A percentile compares a stretch with the other conserved stretches of the same genome.
Evolutionary conservation across 2,888 invertebrate genomes (phyloP).

Genomic region (Dolichopus griseipennis): DNA sequence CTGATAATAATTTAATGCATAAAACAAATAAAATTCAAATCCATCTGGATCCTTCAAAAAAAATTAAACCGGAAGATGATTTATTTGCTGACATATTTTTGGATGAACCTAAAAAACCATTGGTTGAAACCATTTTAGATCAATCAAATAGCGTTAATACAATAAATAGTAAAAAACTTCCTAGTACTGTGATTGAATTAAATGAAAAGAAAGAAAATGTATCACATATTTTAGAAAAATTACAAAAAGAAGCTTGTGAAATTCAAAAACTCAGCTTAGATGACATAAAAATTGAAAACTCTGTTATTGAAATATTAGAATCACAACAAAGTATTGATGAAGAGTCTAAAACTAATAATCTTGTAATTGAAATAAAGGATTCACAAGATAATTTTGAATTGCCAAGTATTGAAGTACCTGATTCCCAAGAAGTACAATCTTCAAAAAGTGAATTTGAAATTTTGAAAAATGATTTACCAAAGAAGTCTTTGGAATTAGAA

Average conservation of each 20-base stretch:
- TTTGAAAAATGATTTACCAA: no score
- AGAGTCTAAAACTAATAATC: slow-evolving; percentile 7
- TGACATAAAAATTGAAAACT: slow-evolving; percentile 29
- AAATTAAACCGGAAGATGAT: slow-evolving; percentile 48
- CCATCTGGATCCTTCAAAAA: slow-evolving; percentile 45
- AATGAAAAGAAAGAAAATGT: slow-evolving; percentile 15
- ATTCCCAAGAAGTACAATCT: not conserved
- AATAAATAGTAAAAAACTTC: not conserved
- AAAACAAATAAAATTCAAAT: slow-evolving; percentile 32
- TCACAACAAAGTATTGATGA: slow-evolving; percentile 23
- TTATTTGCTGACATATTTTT: slow-evolving; percentile 65
- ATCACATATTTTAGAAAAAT: slow-evolving; percentile 28
- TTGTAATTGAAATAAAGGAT: not conserved
- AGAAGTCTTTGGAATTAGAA: no score
- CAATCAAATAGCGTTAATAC: not conserved
- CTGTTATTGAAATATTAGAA: slow-evolving; percentile 30
- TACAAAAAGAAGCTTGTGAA: slow-evolving; percentile 31
- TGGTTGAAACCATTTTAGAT: slow-evolving; percentile 17
- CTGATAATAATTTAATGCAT: slow-evolving; percentile 13
- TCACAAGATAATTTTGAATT: not conserved
- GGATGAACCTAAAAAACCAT: not conserved
- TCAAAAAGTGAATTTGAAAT: no score
- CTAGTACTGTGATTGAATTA: not conserved
- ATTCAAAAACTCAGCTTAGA: slow-evolving; percentile 32
- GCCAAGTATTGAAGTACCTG: not conserved